Evolutionary conservation across 2,888 invertebrate species (phyloP).

Genomic region (Synergus itoensis): DNA sequence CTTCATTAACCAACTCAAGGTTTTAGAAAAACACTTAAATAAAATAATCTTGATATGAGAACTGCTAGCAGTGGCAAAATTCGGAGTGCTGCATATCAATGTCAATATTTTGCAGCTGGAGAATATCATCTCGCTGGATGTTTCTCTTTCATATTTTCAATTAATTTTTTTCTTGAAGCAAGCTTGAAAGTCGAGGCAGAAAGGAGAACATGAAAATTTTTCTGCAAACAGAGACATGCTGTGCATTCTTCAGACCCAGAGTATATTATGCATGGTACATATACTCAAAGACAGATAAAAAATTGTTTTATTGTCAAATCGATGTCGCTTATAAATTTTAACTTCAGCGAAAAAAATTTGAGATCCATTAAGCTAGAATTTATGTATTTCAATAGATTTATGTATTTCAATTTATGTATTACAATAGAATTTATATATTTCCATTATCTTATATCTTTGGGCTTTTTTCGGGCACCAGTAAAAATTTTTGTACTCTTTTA

Average conservation of each 20-base stretch:
- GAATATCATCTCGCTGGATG: neutral
- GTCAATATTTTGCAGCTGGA: neutral
- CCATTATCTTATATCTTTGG: no score
- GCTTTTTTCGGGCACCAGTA: no score
- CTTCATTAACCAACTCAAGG: conserved; percentile 35
- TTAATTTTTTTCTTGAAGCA: neutral
- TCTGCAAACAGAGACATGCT: neutral
- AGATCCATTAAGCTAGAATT: no score
- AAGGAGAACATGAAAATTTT: neutral
- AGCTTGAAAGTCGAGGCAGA: neutral
- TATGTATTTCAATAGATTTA: no score
- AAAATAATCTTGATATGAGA: neutral
- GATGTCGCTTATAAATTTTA: no score
- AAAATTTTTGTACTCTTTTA: no score
- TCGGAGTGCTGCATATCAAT: neutral
- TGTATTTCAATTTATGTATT: no score
- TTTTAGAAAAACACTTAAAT: neutral
- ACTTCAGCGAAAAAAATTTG: no score
- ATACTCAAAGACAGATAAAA: no score
- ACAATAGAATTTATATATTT: no score
- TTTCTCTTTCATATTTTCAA: neutral
- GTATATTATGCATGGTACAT: neutral
- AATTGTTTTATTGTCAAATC: no score
- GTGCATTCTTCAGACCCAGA: neutral
- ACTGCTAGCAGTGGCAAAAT: no score